These are phyloP conservation scores for Pogonocherus hispidulus DNA, from an alignment of 2,888 invertebrate species.

Conservation along the genomic window DNA sequence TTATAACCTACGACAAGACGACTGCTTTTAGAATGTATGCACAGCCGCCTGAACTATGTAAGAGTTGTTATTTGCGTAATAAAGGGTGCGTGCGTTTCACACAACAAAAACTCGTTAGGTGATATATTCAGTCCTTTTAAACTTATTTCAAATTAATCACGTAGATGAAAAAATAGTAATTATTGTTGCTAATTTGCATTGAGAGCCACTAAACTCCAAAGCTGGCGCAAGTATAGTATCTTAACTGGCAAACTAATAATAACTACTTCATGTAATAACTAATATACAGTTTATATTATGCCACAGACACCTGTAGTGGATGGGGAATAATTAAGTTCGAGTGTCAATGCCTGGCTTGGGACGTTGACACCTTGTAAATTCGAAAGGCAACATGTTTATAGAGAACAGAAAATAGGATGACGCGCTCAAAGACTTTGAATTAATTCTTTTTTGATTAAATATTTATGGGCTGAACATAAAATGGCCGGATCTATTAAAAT, in stretches of 20 bases:
- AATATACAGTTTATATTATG: background rate
- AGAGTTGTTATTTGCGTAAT: background rate
- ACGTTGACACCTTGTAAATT: background rate
- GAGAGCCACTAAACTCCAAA: too few species aligned
- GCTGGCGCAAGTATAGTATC: too few species aligned
- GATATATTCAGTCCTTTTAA: background rate
- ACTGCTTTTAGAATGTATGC: background rate
- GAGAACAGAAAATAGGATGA: background rate
- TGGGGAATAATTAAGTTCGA: slow-evolving; percentile 2
- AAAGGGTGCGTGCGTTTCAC: slow-evolving; percentile 1
- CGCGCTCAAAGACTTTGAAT: too few species aligned
- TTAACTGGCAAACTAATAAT: background rate
- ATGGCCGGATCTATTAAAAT: too few species aligned
- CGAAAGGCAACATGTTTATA: background rate
- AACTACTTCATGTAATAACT: slow-evolving; percentile 1
- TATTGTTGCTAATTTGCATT: background rate
- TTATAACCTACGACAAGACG: slow-evolving; percentile 27
- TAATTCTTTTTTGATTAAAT: too few species aligned
- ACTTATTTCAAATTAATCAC: background rate
- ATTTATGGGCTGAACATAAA: too few species aligned
- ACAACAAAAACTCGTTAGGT: background rate
- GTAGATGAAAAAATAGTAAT: background rate
- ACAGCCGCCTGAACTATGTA: background rate
- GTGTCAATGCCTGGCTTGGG: background rate
- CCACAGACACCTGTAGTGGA: slow-evolving; percentile 4